Percentiles rank a stretch among this genome's conserved stretches.
Conservation (phyloP, 2,797 vertebrate species). For the Schizopygopsis pylzovi region DNA sequence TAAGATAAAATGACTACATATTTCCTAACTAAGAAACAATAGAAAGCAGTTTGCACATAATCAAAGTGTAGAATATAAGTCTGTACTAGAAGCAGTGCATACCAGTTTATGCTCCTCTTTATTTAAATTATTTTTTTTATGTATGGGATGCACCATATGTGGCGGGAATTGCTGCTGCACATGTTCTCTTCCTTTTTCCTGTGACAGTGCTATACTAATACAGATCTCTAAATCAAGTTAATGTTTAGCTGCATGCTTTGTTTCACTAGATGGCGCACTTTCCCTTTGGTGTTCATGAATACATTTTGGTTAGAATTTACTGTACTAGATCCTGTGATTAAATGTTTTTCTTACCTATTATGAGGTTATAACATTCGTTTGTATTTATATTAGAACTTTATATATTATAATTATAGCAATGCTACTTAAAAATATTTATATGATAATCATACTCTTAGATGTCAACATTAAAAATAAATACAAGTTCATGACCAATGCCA, state of each 20-base stretch:
- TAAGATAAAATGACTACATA: neutral
- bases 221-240: neutral
- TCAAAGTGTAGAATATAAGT: neutral
- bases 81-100: neutral
- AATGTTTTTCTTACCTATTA: neutral
- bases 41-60: neutral
- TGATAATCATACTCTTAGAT: neutral
- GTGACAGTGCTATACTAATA: neutral
- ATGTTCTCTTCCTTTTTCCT: neutral
- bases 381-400: neutral
- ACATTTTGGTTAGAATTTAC: neutral
- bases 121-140: neutral
- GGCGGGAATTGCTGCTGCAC: neutral
- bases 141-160: neutral
- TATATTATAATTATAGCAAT: neutral
- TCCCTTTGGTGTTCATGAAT: neutral
- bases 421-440: neutral
- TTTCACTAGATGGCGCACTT: constrained; percentile 17
- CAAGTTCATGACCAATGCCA: neutral
- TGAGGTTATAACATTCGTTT: neutral
- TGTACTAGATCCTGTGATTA: neutral
- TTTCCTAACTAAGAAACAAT: neutral
- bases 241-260: neutral
- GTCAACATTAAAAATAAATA: too few relatives aligned
- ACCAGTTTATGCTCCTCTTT: neutral